Conservation (phyloP, 2,113 vertebrate species). For the Pterocles orientalis region DNA sequence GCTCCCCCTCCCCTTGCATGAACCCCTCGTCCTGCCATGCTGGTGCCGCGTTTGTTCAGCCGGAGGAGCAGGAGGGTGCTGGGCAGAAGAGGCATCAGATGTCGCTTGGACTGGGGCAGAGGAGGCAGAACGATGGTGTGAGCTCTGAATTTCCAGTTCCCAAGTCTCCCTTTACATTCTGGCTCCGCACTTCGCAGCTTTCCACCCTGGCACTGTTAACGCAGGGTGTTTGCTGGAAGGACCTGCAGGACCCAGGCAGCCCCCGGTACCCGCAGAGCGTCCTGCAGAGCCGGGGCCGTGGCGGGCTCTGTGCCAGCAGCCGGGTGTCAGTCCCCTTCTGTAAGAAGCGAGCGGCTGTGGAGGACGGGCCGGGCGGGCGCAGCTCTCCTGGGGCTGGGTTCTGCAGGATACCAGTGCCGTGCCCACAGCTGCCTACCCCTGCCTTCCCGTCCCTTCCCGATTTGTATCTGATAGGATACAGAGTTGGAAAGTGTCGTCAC, state of each 20-base stretch:
- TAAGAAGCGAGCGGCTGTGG: too few relatives aligned
- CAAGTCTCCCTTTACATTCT: not conserved
- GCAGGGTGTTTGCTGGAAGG: not conserved
- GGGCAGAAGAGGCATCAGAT: not conserved
- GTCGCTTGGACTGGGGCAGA: not conserved
- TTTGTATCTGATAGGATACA: not conserved
- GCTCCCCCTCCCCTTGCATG: not conserved
- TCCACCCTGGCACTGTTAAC: fast-evolving
- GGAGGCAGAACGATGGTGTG: not conserved
- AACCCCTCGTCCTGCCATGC: not conserved
- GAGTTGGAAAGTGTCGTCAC: not conserved
- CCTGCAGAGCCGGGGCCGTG: fast-evolving
- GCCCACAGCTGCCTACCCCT: not conserved
- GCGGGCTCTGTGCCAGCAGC: not conserved
- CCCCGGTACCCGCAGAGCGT: fast-evolving
- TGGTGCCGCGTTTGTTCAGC: not conserved
- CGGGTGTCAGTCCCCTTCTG: too few relatives aligned
- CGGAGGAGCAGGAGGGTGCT: not conserved
- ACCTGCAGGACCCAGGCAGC: not conserved
- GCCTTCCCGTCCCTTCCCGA: not conserved
- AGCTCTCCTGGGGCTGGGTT: not conserved
- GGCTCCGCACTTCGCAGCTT: not conserved
- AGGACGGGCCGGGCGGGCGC: fast-evolving
- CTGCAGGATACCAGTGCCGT: not conserved
- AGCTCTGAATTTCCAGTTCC: not conserved